Evolutionary conservation across 1,140 invertebrate species (phyloP).

Genomic region (Bombus pascuorum): DNA sequence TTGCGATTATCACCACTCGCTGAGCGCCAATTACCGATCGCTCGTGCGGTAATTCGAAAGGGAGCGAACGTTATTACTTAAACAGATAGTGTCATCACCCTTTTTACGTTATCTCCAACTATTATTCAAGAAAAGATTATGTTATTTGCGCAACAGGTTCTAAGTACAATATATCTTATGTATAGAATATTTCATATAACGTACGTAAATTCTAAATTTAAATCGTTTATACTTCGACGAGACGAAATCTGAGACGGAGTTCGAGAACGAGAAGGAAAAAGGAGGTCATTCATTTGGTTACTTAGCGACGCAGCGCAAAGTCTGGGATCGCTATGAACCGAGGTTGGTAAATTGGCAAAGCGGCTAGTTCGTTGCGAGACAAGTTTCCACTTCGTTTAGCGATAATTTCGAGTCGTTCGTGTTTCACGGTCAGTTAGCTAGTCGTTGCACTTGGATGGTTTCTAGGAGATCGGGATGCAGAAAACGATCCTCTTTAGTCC

Average conservation of each 20-base stretch:
- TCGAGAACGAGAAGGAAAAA: neutral
- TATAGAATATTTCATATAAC: no score
- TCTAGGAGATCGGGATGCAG: neutral
- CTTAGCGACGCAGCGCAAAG: neutral
- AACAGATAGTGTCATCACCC: no score
- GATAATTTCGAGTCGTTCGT: slow-evolving; percentile 5
- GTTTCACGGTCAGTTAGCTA: slow-evolving; percentile 35
- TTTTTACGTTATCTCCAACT: neutral
- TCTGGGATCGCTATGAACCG: neutral
- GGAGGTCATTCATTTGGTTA: neutral
- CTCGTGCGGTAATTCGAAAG: neutral
- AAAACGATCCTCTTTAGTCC: neutral
- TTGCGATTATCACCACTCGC: neutral
- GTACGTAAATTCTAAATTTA: no score
- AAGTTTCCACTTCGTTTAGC: slow-evolving; percentile 24
- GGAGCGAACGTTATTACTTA: neutral
- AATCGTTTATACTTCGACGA: no score
- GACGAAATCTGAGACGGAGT: neutral
- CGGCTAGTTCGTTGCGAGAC: neutral
- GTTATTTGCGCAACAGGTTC: no score
- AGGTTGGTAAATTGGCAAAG: neutral
- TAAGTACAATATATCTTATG: neutral
- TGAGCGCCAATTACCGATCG: slow-evolving; percentile 12
- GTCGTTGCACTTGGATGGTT: neutral
- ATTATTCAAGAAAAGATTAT: neutral